Evolutionary conservation across 2,888 invertebrate species (phyloP), one percentile per base, ranked within the genome.

Genomic region (Ophonus ardosiacus): DNA sequence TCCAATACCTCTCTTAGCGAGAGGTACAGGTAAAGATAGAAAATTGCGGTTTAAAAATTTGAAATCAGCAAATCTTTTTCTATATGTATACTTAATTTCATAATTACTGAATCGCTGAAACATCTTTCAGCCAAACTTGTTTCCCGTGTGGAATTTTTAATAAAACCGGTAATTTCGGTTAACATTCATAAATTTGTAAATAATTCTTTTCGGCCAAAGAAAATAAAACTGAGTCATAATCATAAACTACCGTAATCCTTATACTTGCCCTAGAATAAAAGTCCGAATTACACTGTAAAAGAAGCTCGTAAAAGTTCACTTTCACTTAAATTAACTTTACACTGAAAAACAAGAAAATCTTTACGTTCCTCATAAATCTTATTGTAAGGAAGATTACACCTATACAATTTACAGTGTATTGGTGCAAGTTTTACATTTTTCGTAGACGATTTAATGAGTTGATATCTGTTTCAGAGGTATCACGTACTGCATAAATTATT

Each of bases 281-380:
- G 63, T 38, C 38, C 68, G 31, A 68, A 68, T 68, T 68, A 68
- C 68, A 68, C 68, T 68, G 68, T 68, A 68, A 68, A 68, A 68
- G 38, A 68, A 68, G 8, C 1, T 10, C 68, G 31, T 68, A 68
- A 63, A 68, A 68, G 38, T 68, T 68, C 68, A 68, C 68, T 68
- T 68, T 68, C 68, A 31, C 68, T 38, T 7, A 15, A 31, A 68
- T 68, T 68, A 68, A 68, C 68, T 68, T 68, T 68, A 68, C 68
- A 68, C 31, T 68, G 31, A 8, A 13, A 68, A 31, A 68, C 63
- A 63, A 21, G 8, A 24, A 63, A 24, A 24, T 63, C 63, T 63
- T 63, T 63, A 63, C 63, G 63, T 18, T 1, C 0, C 4, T 4
- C 38, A 68, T 68, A 68, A 68, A 68, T 68, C 68, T 68, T 17